Conservation (phyloP, 2,113 vertebrate genomes). For the Chlorodrepanis virens region DNA sequence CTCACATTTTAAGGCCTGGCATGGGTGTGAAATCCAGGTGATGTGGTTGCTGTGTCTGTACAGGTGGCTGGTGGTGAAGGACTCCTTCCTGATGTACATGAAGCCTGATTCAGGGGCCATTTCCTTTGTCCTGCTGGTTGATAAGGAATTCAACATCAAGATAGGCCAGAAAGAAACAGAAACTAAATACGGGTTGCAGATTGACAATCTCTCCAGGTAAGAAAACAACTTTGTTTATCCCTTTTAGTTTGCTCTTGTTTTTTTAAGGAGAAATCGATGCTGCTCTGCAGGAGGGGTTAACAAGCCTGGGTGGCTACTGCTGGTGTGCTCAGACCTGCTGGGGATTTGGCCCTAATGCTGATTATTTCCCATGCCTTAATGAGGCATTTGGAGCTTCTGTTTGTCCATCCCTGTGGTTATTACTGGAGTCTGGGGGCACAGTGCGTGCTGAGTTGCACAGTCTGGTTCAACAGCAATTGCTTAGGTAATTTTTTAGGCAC, state of each 20-base stretch:
- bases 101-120: conserved; percentile 89
- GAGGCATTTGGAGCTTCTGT: background rate
- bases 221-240: background rate
- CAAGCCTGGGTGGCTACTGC: background rate
- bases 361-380: background rate
- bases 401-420: background rate
- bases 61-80: conserved; percentile 97
- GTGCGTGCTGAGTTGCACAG: background rate
- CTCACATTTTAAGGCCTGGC: accelerated
- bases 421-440: background rate
- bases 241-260: background rate
- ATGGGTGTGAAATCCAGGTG: background rate
- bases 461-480: background rate
- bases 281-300: background rate
- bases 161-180: conserved; percentile 93
- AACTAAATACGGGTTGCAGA: conserved; percentile 87
- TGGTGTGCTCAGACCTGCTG: background rate
- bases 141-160: conserved; percentile 92
- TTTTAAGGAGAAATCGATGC: background rate
- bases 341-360: background rate
- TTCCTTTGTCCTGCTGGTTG: conserved; percentile 90
- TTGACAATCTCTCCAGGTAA: conserved; percentile 93
- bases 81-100: conserved; percentile 94
- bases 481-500: background rate
- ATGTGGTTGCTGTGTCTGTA: background rate